Evolutionary conservation across 1,140 invertebrate species (phyloP).

Genomic region (Ostrea denselamellosa): DNA sequence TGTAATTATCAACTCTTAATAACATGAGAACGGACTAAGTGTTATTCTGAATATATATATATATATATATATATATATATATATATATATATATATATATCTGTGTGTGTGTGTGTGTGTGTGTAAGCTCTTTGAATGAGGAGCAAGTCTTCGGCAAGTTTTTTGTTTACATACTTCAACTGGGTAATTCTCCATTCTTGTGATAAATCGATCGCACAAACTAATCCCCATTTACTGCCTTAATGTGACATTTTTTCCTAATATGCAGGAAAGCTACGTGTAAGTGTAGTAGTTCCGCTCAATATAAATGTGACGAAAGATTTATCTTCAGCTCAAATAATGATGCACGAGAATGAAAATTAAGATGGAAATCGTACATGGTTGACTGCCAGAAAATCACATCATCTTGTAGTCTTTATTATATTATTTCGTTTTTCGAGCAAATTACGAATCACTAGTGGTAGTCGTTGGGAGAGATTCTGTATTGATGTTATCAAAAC

Average conservation of each 20-base stretch:
- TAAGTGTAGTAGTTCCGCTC: background rate
- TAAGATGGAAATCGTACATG: background rate
- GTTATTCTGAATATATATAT: no score
- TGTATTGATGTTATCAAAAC: background rate
- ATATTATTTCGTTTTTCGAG: background rate
- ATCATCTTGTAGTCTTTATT: background rate
- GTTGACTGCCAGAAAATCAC: background rate
- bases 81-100: no score
- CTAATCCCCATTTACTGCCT: conserved; percentile 17
- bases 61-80: no score
- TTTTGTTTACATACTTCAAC: background rate
- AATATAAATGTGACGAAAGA: conserved; percentile 28
- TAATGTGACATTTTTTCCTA: conserved; percentile 21
- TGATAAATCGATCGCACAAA: conserved; percentile 10
- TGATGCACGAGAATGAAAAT: background rate
- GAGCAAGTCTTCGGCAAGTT: no score
- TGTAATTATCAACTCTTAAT: no score
- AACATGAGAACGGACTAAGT: no score
- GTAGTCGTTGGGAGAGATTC: background rate
- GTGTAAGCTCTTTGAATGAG: no score
- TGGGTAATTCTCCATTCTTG: background rate
- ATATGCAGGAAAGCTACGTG: background rate
- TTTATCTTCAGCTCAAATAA: background rate
- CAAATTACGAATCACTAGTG: background rate
- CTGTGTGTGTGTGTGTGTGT: no score